A percentile compares a stretch with the other conserved stretches of the same genome.
These are phyloP conservation scores for Craterocephalus amniculus DNA, from an alignment of 2,797 vertebrate genomes.

Conservation along the genomic window DNA sequence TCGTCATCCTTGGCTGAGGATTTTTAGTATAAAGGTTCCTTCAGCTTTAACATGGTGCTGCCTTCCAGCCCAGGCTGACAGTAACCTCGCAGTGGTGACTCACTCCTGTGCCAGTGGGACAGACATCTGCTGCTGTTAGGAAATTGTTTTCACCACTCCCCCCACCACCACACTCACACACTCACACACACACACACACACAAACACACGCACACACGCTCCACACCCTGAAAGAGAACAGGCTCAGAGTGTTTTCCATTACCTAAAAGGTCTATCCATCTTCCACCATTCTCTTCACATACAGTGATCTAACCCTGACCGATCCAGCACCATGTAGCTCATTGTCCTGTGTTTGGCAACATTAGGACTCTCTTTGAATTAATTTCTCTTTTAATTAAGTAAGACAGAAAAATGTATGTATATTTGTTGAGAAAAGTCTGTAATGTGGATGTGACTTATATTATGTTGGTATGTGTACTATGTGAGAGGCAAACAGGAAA, in stretches of 20 bases:
- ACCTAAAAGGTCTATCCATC: constrained; percentile 64
- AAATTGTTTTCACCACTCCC: constrained; percentile 42
- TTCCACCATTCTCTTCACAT: constrained; percentile 8
- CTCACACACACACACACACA: no score
- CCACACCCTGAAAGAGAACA: constrained; percentile 18
- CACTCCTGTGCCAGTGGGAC: constrained; percentile 43
- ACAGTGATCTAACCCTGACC: constrained; percentile 13
- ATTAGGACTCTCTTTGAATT: constrained; percentile 16
- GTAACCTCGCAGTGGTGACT: constrained; percentile 46
- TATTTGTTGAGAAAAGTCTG: background rate
- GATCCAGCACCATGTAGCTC: background rate
- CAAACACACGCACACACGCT: no score
- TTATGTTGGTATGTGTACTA: background rate
- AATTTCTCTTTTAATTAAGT: background rate
- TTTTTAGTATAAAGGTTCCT: background rate
- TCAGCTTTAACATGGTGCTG: constrained; percentile 15
- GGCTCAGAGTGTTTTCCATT: constrained; percentile 64
- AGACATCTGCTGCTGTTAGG: constrained; percentile 45
- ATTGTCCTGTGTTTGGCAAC: constrained; percentile 18
- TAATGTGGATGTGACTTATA: background rate
- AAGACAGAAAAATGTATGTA: background rate
- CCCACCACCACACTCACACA: no score
- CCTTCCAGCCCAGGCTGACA: constrained; percentile 2
- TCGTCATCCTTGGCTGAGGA: background rate
- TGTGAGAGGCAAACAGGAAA: constrained; percentile 11